phyloP scores from a whole-genome alignment of 2,797 vertebrate genomes.

The Cossypha niveicapilla region DNA sequence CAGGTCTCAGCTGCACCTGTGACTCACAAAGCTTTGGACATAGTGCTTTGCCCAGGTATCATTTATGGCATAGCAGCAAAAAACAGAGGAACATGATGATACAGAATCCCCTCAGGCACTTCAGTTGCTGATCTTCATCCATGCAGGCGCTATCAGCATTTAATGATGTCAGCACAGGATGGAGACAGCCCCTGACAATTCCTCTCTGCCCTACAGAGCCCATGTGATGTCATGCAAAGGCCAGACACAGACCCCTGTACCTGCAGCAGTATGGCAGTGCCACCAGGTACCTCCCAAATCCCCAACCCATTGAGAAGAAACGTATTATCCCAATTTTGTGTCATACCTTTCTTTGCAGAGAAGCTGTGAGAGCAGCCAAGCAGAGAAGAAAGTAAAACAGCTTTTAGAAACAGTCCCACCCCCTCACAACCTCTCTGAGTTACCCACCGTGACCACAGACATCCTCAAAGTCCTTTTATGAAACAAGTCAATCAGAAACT shows the following conservation, averaged over 20 bases:
- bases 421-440: slow-evolving; percentile 27
- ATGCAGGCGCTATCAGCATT: background rate
- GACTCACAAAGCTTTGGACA: background rate
- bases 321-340: background rate
- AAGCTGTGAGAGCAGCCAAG: background rate
- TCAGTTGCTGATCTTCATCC: background rate
- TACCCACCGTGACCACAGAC: slow-evolving; percentile 52
- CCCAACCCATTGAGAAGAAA: background rate
- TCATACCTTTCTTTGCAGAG: slow-evolving; percentile 6
- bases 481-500: slow-evolving; percentile 47
- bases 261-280: background rate
- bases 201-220: background rate
- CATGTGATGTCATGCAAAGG: background rate
- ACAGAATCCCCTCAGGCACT: background rate
- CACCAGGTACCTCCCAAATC: background rate
- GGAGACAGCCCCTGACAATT: background rate
- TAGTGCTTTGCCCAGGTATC: background rate
- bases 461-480: slow-evolving; percentile 23
- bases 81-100: background rate
- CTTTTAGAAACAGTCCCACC: slow-evolving; percentile 32
- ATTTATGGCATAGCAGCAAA: background rate
- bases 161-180: background rate
- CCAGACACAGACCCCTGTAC: background rate
- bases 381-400: slow-evolving; percentile 19
- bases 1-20: background rate